These are phyloP conservation scores for Brenthis ino DNA, from an alignment of 2,888 invertebrate genomes.

Conservation along the genomic window DNA sequence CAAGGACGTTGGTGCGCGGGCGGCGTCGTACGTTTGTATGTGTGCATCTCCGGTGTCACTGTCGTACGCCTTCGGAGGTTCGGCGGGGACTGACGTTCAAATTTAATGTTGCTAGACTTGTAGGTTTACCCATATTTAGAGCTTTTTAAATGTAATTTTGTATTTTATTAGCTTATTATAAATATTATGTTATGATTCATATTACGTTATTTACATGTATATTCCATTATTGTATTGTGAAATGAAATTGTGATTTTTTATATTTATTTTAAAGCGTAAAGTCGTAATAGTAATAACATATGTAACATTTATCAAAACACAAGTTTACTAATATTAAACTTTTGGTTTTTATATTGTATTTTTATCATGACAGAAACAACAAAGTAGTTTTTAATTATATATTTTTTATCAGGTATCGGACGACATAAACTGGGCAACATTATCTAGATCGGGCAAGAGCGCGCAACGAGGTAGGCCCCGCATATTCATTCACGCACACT, in stretches of 20 bases:
- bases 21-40: conserved; percentile 58
- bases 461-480: conserved; percentile 47
- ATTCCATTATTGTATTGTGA: no score
- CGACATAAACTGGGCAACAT: conserved; percentile 36
- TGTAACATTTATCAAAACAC: no score
- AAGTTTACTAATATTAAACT: no score
- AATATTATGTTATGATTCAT: not conserved
- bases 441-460: conserved; percentile 35
- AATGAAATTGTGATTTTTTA: not conserved
- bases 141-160: not conserved
- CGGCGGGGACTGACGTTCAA: conserved; percentile 54
- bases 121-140: not conserved
- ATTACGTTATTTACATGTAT: no score
- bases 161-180: not conserved
- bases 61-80: conserved; percentile 48
- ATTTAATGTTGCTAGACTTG: conserved; percentile 49
- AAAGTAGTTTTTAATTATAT: conserved; percentile 18
- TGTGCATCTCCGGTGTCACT: conserved; percentile 38
- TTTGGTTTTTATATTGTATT: not conserved
- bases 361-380: not conserved
- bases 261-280: no score
- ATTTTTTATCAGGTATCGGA: conserved; percentile 17
- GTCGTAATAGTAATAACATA: no score
- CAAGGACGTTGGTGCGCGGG: conserved; percentile 82
- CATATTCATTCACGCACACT: conserved; percentile 75